Percentiles rank a stretch among this genome's conserved stretches.
phyloP scores from a whole-genome alignment of 2,888 invertebrate species.

The Microctonus brassicae region DNA sequence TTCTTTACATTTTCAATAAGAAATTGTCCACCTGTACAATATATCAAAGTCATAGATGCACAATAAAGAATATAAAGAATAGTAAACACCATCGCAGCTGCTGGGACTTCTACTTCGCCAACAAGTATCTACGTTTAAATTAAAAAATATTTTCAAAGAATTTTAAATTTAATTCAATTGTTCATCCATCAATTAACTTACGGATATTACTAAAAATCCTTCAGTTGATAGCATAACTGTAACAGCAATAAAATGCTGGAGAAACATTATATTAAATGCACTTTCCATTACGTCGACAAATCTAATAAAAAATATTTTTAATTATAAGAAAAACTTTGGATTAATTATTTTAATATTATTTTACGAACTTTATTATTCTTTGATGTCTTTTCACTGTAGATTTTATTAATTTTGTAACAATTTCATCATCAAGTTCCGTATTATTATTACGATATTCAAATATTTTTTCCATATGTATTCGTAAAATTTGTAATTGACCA shows the following conservation, averaged over 20 bases:
- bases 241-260: constrained; percentile 17
- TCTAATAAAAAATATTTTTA: constrained; percentile 12
- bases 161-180: neutral
- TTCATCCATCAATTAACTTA: constrained; percentile 16
- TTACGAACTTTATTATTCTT: neutral
- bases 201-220: constrained; percentile 29
- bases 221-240: constrained; percentile 16
- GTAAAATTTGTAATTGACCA: constrained; percentile 36
- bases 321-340: no score
- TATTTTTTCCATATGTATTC: constrained; percentile 9
- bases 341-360: neutral
- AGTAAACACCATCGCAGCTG: constrained; percentile 10
- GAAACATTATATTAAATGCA: constrained; percentile 31
- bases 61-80: constrained; percentile 14
- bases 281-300: constrained; percentile 21
- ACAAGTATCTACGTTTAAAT: constrained; percentile 8
- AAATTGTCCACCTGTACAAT: constrained; percentile 28
- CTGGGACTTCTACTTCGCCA: constrained; percentile 8
- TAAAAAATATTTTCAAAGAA: neutral
- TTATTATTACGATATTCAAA: constrained; percentile 11
- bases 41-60: constrained; percentile 28
- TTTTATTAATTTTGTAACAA: neutral
- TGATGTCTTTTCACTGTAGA: constrained; percentile 1
- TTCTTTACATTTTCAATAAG: neutral
- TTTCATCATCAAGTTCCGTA: neutral